Evolutionary conservation across 2,113 vertebrate species (phyloP), one percentile per base, ranked within the genome.

Genomic region (Tragelaphus imberbis): DNA sequence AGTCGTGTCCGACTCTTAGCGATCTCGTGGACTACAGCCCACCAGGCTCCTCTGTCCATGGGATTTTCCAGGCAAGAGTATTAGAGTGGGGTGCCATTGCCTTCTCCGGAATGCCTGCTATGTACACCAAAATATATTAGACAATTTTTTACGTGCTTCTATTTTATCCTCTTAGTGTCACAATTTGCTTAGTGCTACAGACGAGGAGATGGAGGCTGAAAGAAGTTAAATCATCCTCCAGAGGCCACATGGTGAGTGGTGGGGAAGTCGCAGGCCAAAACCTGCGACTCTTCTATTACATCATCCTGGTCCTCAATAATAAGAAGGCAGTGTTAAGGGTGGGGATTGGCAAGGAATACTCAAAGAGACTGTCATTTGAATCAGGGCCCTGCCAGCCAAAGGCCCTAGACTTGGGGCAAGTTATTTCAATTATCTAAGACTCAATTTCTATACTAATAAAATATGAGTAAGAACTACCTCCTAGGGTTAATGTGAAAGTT

Each of bases 231-330:
- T 75, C 68, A 28, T 28, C 71, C 23, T 27, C 51, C 23, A 56
- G 59, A 49, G 14, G 84, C 25, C 9, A 16, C 47, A 2, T 8
- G 19, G 55, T 53, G 30, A 49, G 21, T 5, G 40, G 40, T 49
- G 82, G 40, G n/a, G n/a, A n/a, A n/a, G n/a, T n/a, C n/a, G n/a
- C n/a, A n/a, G n/a, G n/a, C n/a, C n/a, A n/a, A n/a, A 36, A 51
- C 12, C 65, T 23, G 2, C 6, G 4, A 5, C 58, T 25, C 59
- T 55, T 56, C 36, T 6, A 3, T 33, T 25, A 27, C 3, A 6
- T 49, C 7, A 2, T 2, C 2, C 49, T 28, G 27, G 30, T 49
- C 44, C 8, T 68, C 28, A 28, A 33, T 28, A 7, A 27, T 0
- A 27, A 33, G 11, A 21, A 88, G 19, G 28, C 47, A 16, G 55